These are phyloP conservation scores for Eupithecia inturbata DNA, from an alignment of 2,888 invertebrate species.

Conservation along the genomic window DNA sequence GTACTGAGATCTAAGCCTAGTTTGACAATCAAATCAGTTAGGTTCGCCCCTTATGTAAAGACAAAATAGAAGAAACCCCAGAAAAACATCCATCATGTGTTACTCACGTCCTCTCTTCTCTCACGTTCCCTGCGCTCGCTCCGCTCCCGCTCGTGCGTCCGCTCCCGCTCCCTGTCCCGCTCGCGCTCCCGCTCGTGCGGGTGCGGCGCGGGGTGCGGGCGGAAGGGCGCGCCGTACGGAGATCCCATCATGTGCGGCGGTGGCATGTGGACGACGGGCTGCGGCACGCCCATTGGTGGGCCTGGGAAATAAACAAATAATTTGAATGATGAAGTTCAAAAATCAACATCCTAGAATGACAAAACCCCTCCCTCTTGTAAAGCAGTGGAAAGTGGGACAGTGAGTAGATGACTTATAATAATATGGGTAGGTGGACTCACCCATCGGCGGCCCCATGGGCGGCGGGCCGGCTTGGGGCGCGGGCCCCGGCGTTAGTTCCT, in stretches of 20 bases:
- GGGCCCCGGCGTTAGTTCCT: conserved; percentile 88
- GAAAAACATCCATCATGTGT: neutral
- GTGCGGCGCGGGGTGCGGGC: conserved; percentile 54
- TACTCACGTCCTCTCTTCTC: conserved; percentile 72
- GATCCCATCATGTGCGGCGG: conserved; percentile 61
- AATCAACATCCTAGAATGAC: too few relatives aligned
- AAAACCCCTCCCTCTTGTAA: too few relatives aligned
- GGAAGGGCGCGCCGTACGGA: conserved; percentile 63
- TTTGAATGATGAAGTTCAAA: neutral
- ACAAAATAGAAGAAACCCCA: neutral
- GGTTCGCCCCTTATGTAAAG: too few relatives aligned
- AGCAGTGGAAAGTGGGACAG: neutral
- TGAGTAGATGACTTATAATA: neutral
- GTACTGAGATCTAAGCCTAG: too few relatives aligned
- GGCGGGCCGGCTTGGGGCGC: conserved; percentile 81
- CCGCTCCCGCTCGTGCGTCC: conserved; percentile 60
- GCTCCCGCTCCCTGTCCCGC: conserved; percentile 59
- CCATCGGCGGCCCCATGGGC: conserved; percentile 62
- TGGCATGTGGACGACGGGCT: conserved; percentile 57
- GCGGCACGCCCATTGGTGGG: conserved; percentile 52
- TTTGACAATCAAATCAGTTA: too few relatives aligned
- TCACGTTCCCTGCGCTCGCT: conserved; percentile 58
- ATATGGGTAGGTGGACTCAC: conserved; percentile 39
- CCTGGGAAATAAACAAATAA: conserved; percentile 14
- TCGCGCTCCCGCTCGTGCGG: conserved; percentile 49